Percentiles rank a stretch among this genome's conserved stretches.
These are phyloP conservation scores for Megastigmus dorsalis DNA, from an alignment of 2,888 invertebrate species.

Conservation along the genomic window DNA sequence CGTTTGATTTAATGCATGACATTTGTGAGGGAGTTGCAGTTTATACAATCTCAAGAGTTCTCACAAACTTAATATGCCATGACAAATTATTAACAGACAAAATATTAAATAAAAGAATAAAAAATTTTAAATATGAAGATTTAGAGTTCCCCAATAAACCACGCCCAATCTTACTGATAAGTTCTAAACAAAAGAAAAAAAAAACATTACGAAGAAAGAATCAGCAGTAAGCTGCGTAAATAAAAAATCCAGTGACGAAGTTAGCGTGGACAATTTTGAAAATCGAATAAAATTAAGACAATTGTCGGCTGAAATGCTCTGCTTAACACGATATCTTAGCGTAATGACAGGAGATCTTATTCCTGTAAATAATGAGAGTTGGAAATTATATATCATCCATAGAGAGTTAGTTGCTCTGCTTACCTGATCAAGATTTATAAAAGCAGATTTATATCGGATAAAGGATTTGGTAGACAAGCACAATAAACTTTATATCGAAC, in stretches of 20 bases:
- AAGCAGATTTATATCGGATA: not conserved
- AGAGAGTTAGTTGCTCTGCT: not conserved
- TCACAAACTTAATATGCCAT: not conserved
- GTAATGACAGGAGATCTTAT: not conserved
- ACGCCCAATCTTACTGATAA: no score
- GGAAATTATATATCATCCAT: not conserved
- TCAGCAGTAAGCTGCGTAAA: no score
- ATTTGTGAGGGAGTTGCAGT: not conserved
- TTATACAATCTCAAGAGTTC: not conserved
- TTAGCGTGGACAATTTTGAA: not conserved
- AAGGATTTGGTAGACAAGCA: not conserved
- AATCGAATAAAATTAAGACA: not conserved
- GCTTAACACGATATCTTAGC: not conserved
- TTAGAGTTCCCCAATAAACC: no score
- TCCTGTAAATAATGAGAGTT: not conserved
- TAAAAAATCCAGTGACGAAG: no score
- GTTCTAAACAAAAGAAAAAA: no score
- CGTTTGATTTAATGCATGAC: constrained; percentile 9
- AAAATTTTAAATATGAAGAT: not conserved
- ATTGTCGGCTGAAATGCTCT: no score
- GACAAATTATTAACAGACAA: not conserved
- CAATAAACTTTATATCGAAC: not conserved
- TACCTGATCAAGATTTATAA: not conserved
- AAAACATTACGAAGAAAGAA: no score
- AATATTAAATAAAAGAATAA: no score